phyloP scores from a whole-genome alignment of 1,140 invertebrate genomes.

The Hydropsyche tenuis region DNA sequence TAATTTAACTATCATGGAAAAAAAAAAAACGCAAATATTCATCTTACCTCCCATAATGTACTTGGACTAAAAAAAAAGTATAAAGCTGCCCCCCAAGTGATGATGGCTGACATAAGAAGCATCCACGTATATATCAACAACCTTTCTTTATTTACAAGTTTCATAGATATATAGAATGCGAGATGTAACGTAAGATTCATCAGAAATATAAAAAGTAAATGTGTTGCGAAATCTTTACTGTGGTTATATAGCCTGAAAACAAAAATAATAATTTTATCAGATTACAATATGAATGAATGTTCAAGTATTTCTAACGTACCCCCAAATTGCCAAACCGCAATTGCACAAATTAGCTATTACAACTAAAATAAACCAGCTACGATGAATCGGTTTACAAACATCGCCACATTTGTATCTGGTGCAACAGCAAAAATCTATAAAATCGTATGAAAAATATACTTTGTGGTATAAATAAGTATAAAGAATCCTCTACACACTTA shows the following conservation, averaged over 20 bases:
- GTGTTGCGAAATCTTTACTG: constrained; percentile 81
- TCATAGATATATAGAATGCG: constrained; percentile 86
- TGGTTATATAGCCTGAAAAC: constrained; percentile 62
- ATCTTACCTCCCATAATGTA: constrained; percentile 79
- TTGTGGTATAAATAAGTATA: too few species aligned
- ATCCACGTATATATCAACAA: constrained; percentile 68
- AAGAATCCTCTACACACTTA: constrained; percentile 58
- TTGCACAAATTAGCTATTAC: constrained; percentile 77
- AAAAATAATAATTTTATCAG: neutral
- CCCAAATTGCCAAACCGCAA: constrained; percentile 75
- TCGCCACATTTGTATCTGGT: constrained; percentile 35
- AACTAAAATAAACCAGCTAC: constrained; percentile 64
- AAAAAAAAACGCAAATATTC: neutral
- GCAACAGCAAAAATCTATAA: constrained; percentile 32
- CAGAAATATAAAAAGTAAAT: constrained; percentile 82
- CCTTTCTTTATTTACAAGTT: constrained; percentile 74
- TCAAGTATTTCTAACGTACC: constrained; percentile 54
- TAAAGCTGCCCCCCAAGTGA: constrained; percentile 73
- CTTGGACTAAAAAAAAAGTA: constrained; percentile 80
- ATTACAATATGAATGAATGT: neutral
- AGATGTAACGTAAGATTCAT: constrained; percentile 84
- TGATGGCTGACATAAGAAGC: constrained; percentile 70
- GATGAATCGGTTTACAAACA: constrained; percentile 53
- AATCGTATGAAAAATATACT: too few species aligned
- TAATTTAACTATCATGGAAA: neutral